Evolutionary conservation across 1,140 invertebrate genomes (phyloP), one percentile per base, ranked within the genome.

Genomic region (Temnothorax longispinosus): DNA sequence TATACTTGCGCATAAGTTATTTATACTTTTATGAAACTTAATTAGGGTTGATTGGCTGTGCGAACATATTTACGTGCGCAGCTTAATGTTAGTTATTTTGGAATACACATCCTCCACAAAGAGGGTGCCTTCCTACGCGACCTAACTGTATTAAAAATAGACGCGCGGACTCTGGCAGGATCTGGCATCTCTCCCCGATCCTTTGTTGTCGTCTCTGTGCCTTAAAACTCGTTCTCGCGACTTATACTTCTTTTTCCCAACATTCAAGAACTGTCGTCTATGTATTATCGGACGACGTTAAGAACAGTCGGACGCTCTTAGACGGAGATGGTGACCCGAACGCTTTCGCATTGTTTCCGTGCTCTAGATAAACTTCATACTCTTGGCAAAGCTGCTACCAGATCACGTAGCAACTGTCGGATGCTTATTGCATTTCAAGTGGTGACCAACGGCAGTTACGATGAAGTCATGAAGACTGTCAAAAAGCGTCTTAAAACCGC

Each of bases 331-430:
- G 18, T 62, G n/a, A 74, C 44, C 54, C 41, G 35, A 74, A 74
- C 18, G 15, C 7, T 80, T 38, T 67, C 77, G 32, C 80, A 18
- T 41, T 47, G 41, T 74, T 74, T 60, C 41, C 44, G n/a, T 50
- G 69, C 47, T 84, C 47, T n/a, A 21, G 69, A 84, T 84, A 84
- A 84, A 84, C 32, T 74, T 84, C 32, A 38, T 44, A 10, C 32
- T 74, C 41, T 75, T 62, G 80, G 38, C 67, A 47, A 60, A 75
- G 44, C 7, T 27, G 18, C 32, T 38, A 58, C 27, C 56, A 35
- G 41, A 60, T 82, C 15, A 60, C 18, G 18, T 47, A 74, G 41
- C 67, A 10, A 81, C 15, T 44, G 50, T 41, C 10, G 27, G 11
- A 32, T 38, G 54, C 32, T 62, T 60, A 82, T 82, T 44, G 27